Evolutionary conservation across 2,888 invertebrate genomes (phyloP).

Genomic region (Azorinus chamasolen): DNA sequence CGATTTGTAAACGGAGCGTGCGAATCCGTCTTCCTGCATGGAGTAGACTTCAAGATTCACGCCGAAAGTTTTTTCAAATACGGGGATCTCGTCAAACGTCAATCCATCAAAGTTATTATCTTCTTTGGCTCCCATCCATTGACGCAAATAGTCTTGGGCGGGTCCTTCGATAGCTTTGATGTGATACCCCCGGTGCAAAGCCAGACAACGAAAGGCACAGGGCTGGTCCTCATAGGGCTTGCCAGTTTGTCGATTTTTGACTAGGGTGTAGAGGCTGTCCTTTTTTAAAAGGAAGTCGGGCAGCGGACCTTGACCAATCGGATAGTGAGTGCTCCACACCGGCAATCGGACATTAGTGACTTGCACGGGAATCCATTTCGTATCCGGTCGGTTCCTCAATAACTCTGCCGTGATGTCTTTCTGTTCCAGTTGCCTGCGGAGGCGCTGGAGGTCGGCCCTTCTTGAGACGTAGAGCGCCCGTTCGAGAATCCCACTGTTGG

Average conservation of each 20-base stretch:
- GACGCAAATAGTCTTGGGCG: slow-evolving; percentile 4
- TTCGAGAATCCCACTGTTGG: slow-evolving; percentile 43
- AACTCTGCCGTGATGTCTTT: slow-evolving; percentile 43
- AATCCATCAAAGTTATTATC: slow-evolving; percentile 8
- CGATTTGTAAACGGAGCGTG: slow-evolving; percentile 34
- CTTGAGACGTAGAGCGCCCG: slow-evolving; percentile 45
- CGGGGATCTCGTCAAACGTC: slow-evolving; percentile 28
- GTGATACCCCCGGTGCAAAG: slow-evolving; percentile 21
- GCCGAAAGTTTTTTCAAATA: slow-evolving; percentile 33
- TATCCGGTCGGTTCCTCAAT: slow-evolving; percentile 38
- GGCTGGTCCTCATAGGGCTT: slow-evolving; percentile 31
- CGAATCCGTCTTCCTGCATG: slow-evolving; percentile 38
- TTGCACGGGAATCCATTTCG: slow-evolving; percentile 58
- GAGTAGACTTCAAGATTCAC: slow-evolving; percentile 40
- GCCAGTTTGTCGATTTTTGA: slow-evolving; percentile 30
- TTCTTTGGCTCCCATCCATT: slow-evolving; percentile 17
- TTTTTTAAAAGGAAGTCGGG: slow-evolving; percentile 25
- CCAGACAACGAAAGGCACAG: slow-evolving; percentile 43
- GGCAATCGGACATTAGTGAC: slow-evolving; percentile 53
- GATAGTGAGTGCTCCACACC: slow-evolving; percentile 27
- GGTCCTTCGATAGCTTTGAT: slow-evolving; percentile 31
- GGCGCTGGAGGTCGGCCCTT: slow-evolving; percentile 34
- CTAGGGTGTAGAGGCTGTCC: slow-evolving; percentile 25
- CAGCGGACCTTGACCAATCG: slow-evolving; percentile 31
- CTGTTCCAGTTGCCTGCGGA: slow-evolving; percentile 16